Evolutionary conservation across 2,888 invertebrate species (phyloP), one percentile per base, ranked within the genome.

Genomic region (Machimus rusticus): DNA sequence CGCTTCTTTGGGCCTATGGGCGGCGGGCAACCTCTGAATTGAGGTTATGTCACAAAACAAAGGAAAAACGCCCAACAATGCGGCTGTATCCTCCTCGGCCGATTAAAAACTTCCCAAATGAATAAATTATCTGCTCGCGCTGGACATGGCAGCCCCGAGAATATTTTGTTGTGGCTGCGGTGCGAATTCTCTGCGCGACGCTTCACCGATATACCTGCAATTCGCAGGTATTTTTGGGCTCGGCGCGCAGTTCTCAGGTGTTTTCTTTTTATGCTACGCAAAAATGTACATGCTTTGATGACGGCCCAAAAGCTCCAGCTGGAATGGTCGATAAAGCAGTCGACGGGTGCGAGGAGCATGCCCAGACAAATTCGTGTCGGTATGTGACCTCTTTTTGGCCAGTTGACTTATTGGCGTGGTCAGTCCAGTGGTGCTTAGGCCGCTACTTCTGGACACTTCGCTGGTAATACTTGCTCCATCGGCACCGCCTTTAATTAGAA

Each of bases 71-170:
- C 66, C 66, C 28, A 66, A 66, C 66, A 66, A 66, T 66, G 66
- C 28, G 28, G 28, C 66, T 66, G 66, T 28, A 66, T 66, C 66
- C 28, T 66, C 66, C 23, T 66, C 19, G 77, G 37, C 37, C 31
- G 77, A 39, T 39, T 77, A 77, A 77, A 39, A 77, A 77, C 77
- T 85, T 43, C 46, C 23, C 85, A 39, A 74, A 85, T 85, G 85
- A 74, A 85, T 85, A 85, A 85, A 85, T 85, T 85, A 85, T 28
- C 85, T 74, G 85, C 74, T 74, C 74, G 85, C 74, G 39, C 74
- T 74, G 85, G 74, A 85, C 85, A 85, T 74, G 85, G 46, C 46
- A 74, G 57, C 16, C 74, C 28, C 43, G 46, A 85, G 74, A 74
- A 85, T 6, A 34, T 85, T 85, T 74, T 23, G 74, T 66, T 79